phyloP scores from a whole-genome alignment of 2,888 invertebrate species.

The Rhagophthalmus giganteus region DNA sequence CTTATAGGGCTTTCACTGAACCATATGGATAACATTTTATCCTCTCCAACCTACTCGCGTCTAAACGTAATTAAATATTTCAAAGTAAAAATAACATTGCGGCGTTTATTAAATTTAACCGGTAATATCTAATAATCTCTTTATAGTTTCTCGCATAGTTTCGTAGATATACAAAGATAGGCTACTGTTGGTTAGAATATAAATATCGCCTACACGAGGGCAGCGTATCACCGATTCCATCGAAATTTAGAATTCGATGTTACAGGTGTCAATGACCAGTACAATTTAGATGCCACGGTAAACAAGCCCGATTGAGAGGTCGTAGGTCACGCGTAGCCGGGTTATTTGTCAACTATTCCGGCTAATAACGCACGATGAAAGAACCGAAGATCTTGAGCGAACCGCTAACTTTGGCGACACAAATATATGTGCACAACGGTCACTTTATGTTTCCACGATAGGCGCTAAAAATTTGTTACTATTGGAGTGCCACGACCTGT shows the following conservation, averaged over 20 bases:
- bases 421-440: slow-evolving; percentile 16
- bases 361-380: slow-evolving; percentile 22
- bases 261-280: slow-evolving; percentile 23
- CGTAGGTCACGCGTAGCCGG: slow-evolving; percentile 18
- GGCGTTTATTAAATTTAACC: slow-evolving; percentile 16
- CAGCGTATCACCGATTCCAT: slow-evolving; percentile 11
- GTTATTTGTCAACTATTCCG: slow-evolving; percentile 20
- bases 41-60: background rate
- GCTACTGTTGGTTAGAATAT: slow-evolving; percentile 17
- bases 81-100: slow-evolving; percentile 11
- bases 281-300: slow-evolving; percentile 22
- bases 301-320: slow-evolving; percentile 17
- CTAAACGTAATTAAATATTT: background rate
- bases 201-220: slow-evolving; percentile 14
- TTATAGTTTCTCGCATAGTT: slow-evolving; percentile 12
- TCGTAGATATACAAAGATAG: slow-evolving; percentile 20
- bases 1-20: slow-evolving; percentile 1
- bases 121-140: slow-evolving; percentile 15
- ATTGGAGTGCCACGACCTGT: slow-evolving; percentile 13
- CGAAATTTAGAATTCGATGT: slow-evolving; percentile 13
- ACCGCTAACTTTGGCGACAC: slow-evolving; percentile 24
- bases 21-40: slow-evolving; percentile 1
- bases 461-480: slow-evolving; percentile 9
- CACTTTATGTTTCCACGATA: slow-evolving; percentile 11
- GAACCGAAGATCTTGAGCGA: slow-evolving; percentile 11